Evolutionary conservation across 2,113 vertebrate species (phyloP).

Genomic region (Fulmarus glacialis): DNA sequence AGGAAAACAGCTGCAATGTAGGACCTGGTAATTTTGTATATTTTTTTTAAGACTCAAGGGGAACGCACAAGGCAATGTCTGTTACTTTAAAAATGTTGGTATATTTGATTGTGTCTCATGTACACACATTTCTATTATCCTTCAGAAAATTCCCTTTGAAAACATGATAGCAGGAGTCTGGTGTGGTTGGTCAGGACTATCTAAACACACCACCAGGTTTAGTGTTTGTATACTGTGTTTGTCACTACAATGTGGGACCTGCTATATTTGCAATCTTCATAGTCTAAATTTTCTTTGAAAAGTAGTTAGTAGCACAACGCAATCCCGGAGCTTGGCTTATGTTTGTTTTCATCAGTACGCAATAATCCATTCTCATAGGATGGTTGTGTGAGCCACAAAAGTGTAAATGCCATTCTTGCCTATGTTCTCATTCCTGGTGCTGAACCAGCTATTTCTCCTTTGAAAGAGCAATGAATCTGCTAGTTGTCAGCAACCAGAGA

Average conservation of each 20-base stretch:
- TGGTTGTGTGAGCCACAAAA: background rate
- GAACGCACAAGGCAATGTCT: background rate
- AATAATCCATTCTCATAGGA: constrained; percentile 13
- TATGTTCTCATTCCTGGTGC: constrained; percentile 22
- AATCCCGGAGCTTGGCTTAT: background rate
- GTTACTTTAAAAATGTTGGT: background rate
- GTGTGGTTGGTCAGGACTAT: background rate
- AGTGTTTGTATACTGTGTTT: background rate
- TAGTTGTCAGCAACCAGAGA: constrained; percentile 35
- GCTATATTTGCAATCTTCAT: background rate
- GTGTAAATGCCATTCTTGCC: background rate
- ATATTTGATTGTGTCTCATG: background rate
- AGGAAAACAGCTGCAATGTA: constrained; percentile 8
- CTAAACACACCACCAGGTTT: background rate
- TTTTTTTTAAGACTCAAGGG: background rate
- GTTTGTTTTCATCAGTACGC: constrained; percentile 56
- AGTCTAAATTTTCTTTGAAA: background rate
- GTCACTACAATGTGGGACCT: background rate
- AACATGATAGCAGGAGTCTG: background rate
- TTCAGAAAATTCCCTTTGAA: background rate
- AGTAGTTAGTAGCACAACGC: background rate
- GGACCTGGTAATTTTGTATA: background rate
- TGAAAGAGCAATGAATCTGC: constrained; percentile 51
- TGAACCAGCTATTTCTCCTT: constrained; percentile 60
- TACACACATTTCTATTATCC: background rate